Base-by-base conservation (phyloP, 2,888 invertebrate genomes). In the Choreutis nemorana region DNA sequence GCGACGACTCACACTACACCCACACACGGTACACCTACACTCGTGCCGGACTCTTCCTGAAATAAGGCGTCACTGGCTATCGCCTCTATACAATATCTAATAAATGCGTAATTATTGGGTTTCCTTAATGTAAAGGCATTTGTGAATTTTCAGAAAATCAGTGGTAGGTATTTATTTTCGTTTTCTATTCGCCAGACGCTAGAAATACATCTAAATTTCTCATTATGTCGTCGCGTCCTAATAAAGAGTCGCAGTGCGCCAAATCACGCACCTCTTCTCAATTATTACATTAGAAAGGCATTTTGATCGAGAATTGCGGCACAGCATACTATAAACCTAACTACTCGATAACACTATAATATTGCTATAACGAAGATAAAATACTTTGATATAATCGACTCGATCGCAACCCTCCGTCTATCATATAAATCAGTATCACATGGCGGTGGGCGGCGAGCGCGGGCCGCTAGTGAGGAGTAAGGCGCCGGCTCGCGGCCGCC, bases 291-390 rank as follows among this genome's bases (percentile, higher is more conserved):
- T 39, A 37, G 21, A 33, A 37, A 39, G 36, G 39, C 36, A 36
- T 25, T 39, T 41, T 29, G 40, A 37, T 37, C 36, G 38, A 41
- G 38, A 41, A 33, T 35, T 34, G 46, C 47, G 42, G 45, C 50
- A 44, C 48, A 45, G 50, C 34, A 37, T 46, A 39, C 48, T 50
- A 45, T 41, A 40, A 41, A 33, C 49, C 48, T 51, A 50, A 45
- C 48, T 53, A 53, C 42, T 45, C 48, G 45, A 49, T 52, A 49
- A 55, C 54, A 44, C 46, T 45, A 51, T 48, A 48, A 52, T 55
- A 54, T 55, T 52, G 56, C 56, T 57, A 50, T 50, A 48, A 51
- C 49, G 55, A 52, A 48, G 50, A 48, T 47, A 48, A 47, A 47
- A 45, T 42, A 45, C 41, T 41, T 45, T 41, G 42, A 45, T 43